A percentile compares a stretch with the other conserved stretches of the same genome.
Conservation (phyloP, 2,888 invertebrate species). For the Dasypogon diadema region DNA sequence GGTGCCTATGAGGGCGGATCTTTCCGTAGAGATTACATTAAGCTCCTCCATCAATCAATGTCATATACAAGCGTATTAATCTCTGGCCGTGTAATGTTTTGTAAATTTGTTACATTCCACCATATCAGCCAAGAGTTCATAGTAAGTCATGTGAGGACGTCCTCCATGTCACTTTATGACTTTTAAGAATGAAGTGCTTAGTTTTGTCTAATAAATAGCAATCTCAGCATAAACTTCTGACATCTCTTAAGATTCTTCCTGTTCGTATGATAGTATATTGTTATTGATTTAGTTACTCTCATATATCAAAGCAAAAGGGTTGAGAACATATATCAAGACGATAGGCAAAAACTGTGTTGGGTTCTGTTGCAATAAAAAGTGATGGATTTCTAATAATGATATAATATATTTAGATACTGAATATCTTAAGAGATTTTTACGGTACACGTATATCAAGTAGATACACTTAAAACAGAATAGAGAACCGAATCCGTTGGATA, state of each 20-base stretch:
- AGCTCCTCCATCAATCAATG: constrained; percentile 36
- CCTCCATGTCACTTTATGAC: constrained; percentile 9
- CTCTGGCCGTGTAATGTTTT: constrained; percentile 39
- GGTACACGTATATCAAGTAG: too few relatives aligned
- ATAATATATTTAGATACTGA: too few relatives aligned
- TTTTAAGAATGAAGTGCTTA: neutral
- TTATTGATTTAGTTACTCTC: too few relatives aligned
- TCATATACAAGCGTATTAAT: constrained; percentile 40
- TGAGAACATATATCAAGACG: too few relatives aligned
- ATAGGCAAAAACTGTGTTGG: too few relatives aligned
- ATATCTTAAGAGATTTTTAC: too few relatives aligned
- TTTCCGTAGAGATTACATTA: constrained; percentile 32
- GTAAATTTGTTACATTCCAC: constrained; percentile 42
- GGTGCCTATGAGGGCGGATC: constrained; percentile 21
- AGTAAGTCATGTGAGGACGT: constrained; percentile 19
- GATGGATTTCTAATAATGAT: too few relatives aligned
- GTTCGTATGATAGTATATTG: too few relatives aligned
- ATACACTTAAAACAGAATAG: too few relatives aligned
- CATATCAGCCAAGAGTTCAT: constrained; percentile 3
- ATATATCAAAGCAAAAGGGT: too few relatives aligned
- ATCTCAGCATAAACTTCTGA: constrained; percentile 25
- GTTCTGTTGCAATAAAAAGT: too few relatives aligned
- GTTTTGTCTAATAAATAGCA: constrained; percentile 23
- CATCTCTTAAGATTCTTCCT: neutral
- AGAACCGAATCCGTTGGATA: too few relatives aligned